Conservation (phyloP, 2,797 vertebrate genomes). For the Acanthis flammea region DNA sequence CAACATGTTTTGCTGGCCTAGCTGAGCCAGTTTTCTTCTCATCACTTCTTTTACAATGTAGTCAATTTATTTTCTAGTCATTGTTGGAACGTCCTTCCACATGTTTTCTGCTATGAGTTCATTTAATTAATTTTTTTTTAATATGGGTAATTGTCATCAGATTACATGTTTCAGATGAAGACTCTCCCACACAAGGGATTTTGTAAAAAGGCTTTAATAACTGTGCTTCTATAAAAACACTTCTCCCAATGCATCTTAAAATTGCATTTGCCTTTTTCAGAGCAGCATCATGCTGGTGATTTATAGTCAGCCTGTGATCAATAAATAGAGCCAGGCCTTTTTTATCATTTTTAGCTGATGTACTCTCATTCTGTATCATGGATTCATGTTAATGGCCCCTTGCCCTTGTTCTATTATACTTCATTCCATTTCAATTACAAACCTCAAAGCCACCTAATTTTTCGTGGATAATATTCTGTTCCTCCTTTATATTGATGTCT, state of each 20-base stretch:
- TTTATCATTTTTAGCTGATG: slow-evolving; percentile 34
- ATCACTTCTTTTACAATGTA: background rate
- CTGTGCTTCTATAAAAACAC: background rate
- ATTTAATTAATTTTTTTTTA: background rate
- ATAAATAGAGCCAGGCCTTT: background rate
- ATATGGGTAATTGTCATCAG: background rate
- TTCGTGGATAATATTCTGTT: slow-evolving; percentile 13
- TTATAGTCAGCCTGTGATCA: slow-evolving; percentile 36
- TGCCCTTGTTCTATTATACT: slow-evolving; percentile 34
- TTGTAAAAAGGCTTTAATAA: background rate
- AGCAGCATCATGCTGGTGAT: background rate
- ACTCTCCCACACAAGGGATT: background rate
- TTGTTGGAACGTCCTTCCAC: background rate
- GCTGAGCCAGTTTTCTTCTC: background rate
- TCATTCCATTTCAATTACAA: slow-evolving; percentile 54
- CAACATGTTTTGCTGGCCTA: background rate
- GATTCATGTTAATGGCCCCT: slow-evolving; percentile 31
- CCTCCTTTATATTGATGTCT: slow-evolving; percentile 36
- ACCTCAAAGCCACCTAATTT: slow-evolving; percentile 33
- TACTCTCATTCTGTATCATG: background rate
- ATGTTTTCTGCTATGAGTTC: background rate
- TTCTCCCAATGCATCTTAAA: background rate
- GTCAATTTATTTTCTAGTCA: background rate
- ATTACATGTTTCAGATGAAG: background rate
- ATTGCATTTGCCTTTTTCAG: slow-evolving; percentile 10